Percentiles rank a stretch among this genome's conserved stretches.
Conservation (phyloP, 1,140 invertebrate genomes). For the Branchinecta lynchi region DNA sequence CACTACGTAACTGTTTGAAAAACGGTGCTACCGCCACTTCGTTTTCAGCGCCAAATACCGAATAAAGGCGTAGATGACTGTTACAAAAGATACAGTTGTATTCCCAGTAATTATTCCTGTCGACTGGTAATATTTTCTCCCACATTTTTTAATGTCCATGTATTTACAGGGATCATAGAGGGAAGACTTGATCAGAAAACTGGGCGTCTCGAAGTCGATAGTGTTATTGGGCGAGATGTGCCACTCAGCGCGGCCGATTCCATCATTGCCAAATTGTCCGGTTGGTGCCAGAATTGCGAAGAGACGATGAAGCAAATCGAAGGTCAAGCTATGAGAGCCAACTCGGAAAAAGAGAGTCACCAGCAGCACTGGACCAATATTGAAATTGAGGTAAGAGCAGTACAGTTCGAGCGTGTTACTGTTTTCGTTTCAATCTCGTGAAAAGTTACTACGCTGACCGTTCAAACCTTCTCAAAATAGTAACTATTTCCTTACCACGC, state of each 20-base stretch:
- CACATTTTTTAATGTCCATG: too few species aligned
- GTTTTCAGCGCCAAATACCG: too few species aligned
- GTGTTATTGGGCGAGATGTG: conserved; percentile 81
- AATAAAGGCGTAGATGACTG: too few species aligned
- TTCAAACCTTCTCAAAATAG: too few species aligned
- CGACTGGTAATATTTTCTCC: too few species aligned
- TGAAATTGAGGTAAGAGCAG: conserved; percentile 53
- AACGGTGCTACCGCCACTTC: too few species aligned
- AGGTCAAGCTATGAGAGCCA: conserved; percentile 69
- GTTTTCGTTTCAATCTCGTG: too few species aligned
- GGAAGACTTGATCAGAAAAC: conserved; percentile 93
- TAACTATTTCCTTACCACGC: neutral
- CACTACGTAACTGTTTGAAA: too few species aligned
- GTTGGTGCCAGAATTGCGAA: conserved; percentile 84
- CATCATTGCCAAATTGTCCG: conserved; percentile 61
- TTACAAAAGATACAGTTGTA: too few species aligned
- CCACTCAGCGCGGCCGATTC: conserved; percentile 55
- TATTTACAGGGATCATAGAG: conserved; percentile 41
- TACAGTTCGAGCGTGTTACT: neutral
- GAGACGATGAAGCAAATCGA: conserved; percentile 73
- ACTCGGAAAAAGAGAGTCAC: conserved; percentile 61
- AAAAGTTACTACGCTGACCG: too few species aligned
- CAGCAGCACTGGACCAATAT: conserved; percentile 63
- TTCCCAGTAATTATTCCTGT: too few species aligned
- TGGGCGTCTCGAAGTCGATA: conserved; percentile 80